Evolutionary conservation across 2,888 invertebrate species (phyloP), one percentile per base, ranked within the genome.

Genomic region (Polydrusus cervinus): DNA sequence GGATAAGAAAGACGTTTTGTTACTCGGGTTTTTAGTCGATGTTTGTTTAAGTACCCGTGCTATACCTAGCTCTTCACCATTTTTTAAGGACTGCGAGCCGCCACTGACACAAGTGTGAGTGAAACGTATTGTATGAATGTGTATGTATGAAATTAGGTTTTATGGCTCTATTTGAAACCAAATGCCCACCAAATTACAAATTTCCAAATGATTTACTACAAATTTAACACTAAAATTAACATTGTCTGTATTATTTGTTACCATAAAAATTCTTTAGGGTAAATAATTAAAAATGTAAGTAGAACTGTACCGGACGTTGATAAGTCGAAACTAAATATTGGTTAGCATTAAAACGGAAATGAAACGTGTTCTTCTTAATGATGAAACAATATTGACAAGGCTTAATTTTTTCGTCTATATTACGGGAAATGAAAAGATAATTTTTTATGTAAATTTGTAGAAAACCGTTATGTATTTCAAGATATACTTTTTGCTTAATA

Each of bases 371-470:
- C 60, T 20, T 55, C 16, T 62, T 72, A 72, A 72, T 61, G 72
- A 72, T 72, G 51, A 67, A 51, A 67, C 67, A 72, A 72, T 72
- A 72, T 72, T 72, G 72, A 72, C 72, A 72, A 60, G 66, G 61
- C 14, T 70, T 49, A 61, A 69, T 69, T 70, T 70, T 70, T 70
- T 61, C 34, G 70, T 70, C 61, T 70, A 60, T 38, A 61, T 60
- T 70, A 70, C 70, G 61, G 70, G 70, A 70, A 70, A 61, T 61
- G 61, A 60, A 47, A 70, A 66, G 49, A 57, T 57, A 57, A 34
- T 34, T 57, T 55, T 57, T 57, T 57, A 38, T 38, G 38, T 57
- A 38, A 34, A 38, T 57, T 57, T 57, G 14, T 57, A 57, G 38
- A 53, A 38, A 57, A 5, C 57, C 57, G 57, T 57, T 57, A 57